Percentiles rank a stretch among this genome's conserved stretches.
phyloP scores from a whole-genome alignment of 2,888 invertebrate species.

The Lingula anatina region DNA sequence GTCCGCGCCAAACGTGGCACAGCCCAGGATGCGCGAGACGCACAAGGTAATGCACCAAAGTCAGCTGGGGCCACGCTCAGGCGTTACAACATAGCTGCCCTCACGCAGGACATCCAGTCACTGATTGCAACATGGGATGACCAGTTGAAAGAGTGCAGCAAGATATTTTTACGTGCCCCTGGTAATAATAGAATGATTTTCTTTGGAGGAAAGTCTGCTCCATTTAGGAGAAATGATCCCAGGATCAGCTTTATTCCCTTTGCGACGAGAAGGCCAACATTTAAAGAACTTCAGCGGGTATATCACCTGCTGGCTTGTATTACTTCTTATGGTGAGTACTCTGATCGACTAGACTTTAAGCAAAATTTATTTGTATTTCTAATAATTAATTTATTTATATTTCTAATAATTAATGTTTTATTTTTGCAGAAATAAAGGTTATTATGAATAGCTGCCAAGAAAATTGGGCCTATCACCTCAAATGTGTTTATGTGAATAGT shows the following conservation, averaged over 20 bases:
- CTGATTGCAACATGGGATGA: constrained; percentile 66
- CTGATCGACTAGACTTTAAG: too few relatives aligned
- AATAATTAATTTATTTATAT: constrained; percentile 1
- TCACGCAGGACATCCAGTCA: constrained; percentile 72
- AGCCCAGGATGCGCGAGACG: constrained; percentile 66
- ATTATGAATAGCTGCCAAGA: too few relatives aligned
- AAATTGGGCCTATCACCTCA: too few relatives aligned
- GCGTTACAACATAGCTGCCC: constrained; percentile 72
- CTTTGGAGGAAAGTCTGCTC: constrained; percentile 69
- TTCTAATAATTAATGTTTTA: too few relatives aligned
- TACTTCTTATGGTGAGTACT: constrained; percentile 34
- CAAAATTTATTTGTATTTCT: neutral
- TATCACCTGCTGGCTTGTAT: constrained; percentile 62
- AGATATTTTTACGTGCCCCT: constrained; percentile 73
- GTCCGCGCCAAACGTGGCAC: constrained; percentile 79
- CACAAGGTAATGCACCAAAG: constrained; percentile 61
- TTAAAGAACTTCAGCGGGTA: constrained; percentile 72
- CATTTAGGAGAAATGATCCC: constrained; percentile 54
- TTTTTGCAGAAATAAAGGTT: too few relatives aligned
- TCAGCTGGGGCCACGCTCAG: constrained; percentile 78
- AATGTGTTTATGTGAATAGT: too few relatives aligned
- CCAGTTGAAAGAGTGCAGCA: constrained; percentile 63
- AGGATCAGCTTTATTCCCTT: constrained; percentile 63
- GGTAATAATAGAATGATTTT: constrained; percentile 66
- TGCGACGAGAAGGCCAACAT: constrained; percentile 75